A percentile compares a stretch with the other conserved stretches of the same genome.
These are phyloP conservation scores for Hippoglossus stenolepis DNA, from an alignment of 2,113 vertebrate genomes.

Conservation along the genomic window DNA sequence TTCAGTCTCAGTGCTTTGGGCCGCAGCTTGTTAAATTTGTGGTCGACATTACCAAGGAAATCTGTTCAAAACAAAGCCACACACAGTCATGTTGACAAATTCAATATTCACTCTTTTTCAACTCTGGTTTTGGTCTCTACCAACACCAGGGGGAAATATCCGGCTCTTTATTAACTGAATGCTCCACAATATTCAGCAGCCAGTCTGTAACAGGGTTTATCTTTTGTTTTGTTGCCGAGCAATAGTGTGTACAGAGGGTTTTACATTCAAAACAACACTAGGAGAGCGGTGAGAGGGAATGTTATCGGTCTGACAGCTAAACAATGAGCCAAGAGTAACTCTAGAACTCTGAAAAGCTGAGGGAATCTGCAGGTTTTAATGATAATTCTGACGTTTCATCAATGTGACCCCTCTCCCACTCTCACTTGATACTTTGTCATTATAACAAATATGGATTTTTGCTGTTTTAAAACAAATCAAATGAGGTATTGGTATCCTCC, in stretches of 20 bases:
- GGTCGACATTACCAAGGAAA: not conserved
- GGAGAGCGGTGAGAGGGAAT: not conserved
- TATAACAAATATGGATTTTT: too few species aligned
- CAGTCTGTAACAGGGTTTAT: not conserved
- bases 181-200: not conserved
- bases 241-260: not conserved
- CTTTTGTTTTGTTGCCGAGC: not conserved
- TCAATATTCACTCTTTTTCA: not conserved
- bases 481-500: too few species aligned
- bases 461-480: too few species aligned
- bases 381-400: not conserved
- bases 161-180: not conserved
- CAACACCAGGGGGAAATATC: not conserved
- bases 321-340: not conserved
- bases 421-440: too few species aligned
- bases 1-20: slow-evolving; percentile 8
- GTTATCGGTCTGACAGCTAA: not conserved
- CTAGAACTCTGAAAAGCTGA: not conserved
- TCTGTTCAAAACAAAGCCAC: slow-evolving; percentile 3
- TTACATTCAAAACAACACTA: not conserved
- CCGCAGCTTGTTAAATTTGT: slow-evolving; percentile 7
- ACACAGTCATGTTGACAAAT: slow-evolving; percentile 3
- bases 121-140: not conserved
- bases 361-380: not conserved
- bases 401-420: not conserved